Evolutionary conservation across 1,140 invertebrate species (phyloP), one percentile per base, ranked within the genome.

Genomic region (Macrobrachium rosenbergii): DNA sequence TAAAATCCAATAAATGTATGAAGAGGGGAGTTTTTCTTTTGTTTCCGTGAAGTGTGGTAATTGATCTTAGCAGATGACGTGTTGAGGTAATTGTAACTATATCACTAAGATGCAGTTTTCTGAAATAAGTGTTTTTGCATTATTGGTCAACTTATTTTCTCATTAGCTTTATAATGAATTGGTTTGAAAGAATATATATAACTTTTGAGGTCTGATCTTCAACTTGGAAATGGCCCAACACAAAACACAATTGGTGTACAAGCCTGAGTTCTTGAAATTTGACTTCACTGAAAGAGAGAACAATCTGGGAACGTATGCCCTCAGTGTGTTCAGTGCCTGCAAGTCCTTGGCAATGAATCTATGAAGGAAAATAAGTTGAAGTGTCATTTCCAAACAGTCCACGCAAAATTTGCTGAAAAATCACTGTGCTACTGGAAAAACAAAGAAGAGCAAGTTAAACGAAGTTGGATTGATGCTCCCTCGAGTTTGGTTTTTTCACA

Each of bases 321-420:
- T 37, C 82, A 83, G 52, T 83, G 82, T 73, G 2, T 72, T 60
- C 69, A 78, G 10, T 72, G 75, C 83, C 37, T 78, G 83, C 75
- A 85, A 78, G 83, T 85, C 52, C 72, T 85, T 23, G 83, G 58
- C 19, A 67, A 67, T 79, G 83, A 86, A 67, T 78, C 75, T 79
- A 69, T 78, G 45, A 67, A 64, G 59, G 28, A 80, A 79, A 78
- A 86, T 8, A 59, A 80, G 23, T 63, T 86, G 77, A 86, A 80
- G 76, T 60, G 63, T 67, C 84, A 62, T 59, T 64, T 86, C 28
- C 62, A 28, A 23, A 19, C 63, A 79, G 8, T 69, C 37, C 77
- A 86, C 79, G 21, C 83, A 67, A 79, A 78, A 14, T 79, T 69
- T 72, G 45, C 23, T 43, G 84, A 80, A 67, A 79, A 86, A 72